Evolutionary conservation across 2,113 vertebrate species (phyloP).

Genomic region (Paradisaea rubra): DNA sequence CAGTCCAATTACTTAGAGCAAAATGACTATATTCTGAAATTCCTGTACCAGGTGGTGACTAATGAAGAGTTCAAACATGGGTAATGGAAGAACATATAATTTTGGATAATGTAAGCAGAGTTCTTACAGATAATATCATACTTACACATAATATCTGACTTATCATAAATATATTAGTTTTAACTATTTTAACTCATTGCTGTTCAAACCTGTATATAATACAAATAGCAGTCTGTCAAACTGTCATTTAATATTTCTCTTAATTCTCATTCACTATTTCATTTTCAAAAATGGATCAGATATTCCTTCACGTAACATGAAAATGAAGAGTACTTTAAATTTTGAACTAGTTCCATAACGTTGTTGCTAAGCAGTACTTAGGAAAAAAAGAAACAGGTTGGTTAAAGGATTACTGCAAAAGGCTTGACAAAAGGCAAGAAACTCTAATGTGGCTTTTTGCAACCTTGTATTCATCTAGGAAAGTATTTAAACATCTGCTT

Average conservation of each 20-base stretch:
- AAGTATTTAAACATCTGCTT: background rate
- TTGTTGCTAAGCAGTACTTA: background rate
- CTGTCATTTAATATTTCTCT: background rate
- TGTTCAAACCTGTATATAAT: background rate
- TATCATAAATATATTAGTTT: background rate
- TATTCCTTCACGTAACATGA: background rate
- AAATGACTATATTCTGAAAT: background rate
- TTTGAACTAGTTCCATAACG: background rate
- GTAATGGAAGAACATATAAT: background rate
- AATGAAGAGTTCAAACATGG: background rate
- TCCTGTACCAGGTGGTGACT: background rate
- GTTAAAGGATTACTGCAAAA: background rate
- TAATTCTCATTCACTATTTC: background rate
- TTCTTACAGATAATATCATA: background rate
- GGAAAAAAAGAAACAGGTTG: background rate
- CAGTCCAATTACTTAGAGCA: background rate
- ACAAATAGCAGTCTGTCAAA: background rate
- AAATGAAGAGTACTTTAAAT: background rate
- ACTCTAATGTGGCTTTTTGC: background rate
- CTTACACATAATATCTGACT: background rate
- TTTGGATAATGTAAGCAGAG: background rate
- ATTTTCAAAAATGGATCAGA: background rate
- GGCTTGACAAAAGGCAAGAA: background rate
- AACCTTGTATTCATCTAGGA: background rate
- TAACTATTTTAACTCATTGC: background rate